Base-by-base conservation (phyloP, 2,797 vertebrate species). In the Gastrophryne carolinensis region DNA sequence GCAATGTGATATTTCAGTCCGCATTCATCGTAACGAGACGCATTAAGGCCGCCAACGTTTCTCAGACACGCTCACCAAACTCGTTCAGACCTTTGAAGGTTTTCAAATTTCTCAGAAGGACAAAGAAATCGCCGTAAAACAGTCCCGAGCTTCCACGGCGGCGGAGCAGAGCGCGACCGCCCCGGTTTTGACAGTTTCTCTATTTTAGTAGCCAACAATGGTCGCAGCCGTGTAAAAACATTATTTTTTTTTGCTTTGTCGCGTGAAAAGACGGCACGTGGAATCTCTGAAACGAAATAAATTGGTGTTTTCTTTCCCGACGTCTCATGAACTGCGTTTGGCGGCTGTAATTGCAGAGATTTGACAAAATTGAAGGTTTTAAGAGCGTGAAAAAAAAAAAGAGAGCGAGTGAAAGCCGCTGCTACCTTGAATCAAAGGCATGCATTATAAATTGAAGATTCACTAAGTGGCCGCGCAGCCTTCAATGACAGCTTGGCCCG, bases 401-500 rank as follows among this genome's bases (percentile, higher is more conserved):
- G n/a, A n/a, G n/a, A n/a, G n/a, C n/a, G n/a, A n/a, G n/a, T n/a
- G 32, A 13, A 63, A 52, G 15, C 23, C 23, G 21, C 27, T 37
- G 52, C 60, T 50, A 72, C 60, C 68, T 58, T 47, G 37, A 78
- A 60, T 78, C 67, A 78, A 57, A 78, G 67, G 52, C 29, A 78
- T 65, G 53, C 58, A 64, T 78, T 72, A 72, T 70, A 77, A 70
- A 77, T 65, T 65, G 75, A 58, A 78, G 68, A 78, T 72, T 50
- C 52, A 47, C 67, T 65, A 70, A 64, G 67, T 65, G 75, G 60
- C 50, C 60, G 37, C 50, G 0, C 26, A 29, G 50, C 50, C 11
- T 1, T 27, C 49, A 57, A 27, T 65, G 75, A 65, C 75, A 64
- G 75, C 67, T 44, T 78, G 75, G 75, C 67, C 10, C 2, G 2